Base-by-base conservation (phyloP, 2,113 vertebrate species). In the Cryptotis parvus region DNA sequence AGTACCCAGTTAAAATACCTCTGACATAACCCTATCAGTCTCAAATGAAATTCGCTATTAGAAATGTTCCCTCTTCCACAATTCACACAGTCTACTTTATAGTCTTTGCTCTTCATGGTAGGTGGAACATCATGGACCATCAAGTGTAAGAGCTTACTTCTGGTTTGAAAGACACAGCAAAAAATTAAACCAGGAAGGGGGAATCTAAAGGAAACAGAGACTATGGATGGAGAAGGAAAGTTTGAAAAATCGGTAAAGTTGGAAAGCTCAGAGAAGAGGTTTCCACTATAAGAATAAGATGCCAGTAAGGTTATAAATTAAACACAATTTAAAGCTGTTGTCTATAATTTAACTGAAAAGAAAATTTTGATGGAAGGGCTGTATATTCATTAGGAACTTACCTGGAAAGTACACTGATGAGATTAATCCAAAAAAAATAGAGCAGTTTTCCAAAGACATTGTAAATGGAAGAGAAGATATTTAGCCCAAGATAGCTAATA, bases 381-480 rank as follows among this genome's bases (percentile, higher is more conserved):
- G 72, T 11, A 72, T 22, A 75, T 37, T 87, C 77, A 80, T 45
- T n/a, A 39, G 82, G 24, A 79, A 83, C 41, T 84, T 83, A 70
- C 14, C 24, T 41, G 80, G 74, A 90, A 92, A 76, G 18, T 72
- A 87, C 1, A 74, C 15, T 11, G 35, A 63, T n/a, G 49, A 16
- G 81, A 43, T 11, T 55, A 35, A 52, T 12, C 4, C n/a, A 63
- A n/a, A 63, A n/a, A 45, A 88, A 82, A 37, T 27, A 79, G 45
- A 89, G 65, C 20, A 73, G 58, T 76, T 91, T 87, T 88, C 26
- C 66, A 93, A 90, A 85, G 8, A 27, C 35, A 86, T 11, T 9
- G n/a, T 63, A 69, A 77, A 49, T 58, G 4, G 27, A 14, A 75
- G n/a, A 35, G 22, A 89, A 80, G 29, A 89, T 90, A 87, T 84